Conservation (phyloP, 2,888 invertebrate genomes). For the Euplagia quadripunctaria region DNA sequence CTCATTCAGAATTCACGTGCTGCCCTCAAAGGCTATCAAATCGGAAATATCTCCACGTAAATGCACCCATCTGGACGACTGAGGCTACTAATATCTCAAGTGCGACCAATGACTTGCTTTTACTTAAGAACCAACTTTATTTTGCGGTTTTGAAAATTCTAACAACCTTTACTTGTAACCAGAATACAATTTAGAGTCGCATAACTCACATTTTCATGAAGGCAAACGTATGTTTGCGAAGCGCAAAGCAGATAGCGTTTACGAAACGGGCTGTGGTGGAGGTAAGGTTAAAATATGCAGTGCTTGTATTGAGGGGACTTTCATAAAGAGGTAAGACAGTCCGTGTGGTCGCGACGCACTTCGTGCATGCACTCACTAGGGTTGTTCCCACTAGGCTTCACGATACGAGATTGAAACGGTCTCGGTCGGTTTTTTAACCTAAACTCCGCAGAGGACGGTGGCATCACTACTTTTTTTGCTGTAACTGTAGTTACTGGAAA, state of each 20-base stretch:
- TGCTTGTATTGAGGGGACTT: slow-evolving; percentile 81
- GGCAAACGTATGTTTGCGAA: slow-evolving; percentile 57
- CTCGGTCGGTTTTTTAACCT: too few relatives aligned
- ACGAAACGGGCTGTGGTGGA: slow-evolving; percentile 79
- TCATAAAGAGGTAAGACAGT: slow-evolving; percentile 84
- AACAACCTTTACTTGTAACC: slow-evolving; percentile 29
- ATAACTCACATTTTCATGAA: slow-evolving; percentile 19
- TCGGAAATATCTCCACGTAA: slow-evolving; percentile 78
- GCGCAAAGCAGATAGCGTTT: slow-evolving; percentile 81
- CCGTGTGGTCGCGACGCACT: slow-evolving; percentile 70
- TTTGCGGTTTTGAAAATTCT: slow-evolving; percentile 14
- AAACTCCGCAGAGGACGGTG: too few relatives aligned
- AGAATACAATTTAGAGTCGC: slow-evolving; percentile 49
- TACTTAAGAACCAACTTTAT: slow-evolving; percentile 67
- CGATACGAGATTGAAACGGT: slow-evolving; percentile 29
- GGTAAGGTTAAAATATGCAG: slow-evolving; percentile 83
- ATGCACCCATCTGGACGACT: slow-evolving; percentile 78
- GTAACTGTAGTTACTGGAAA: too few relatives aligned
- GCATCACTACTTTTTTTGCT: too few relatives aligned
- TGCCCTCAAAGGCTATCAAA: slow-evolving; percentile 80
- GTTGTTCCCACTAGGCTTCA: slow-evolving; percentile 51
- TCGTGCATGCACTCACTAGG: slow-evolving; percentile 65
- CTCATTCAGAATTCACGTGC: slow-evolving; percentile 54
- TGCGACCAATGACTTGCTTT: slow-evolving; percentile 76
- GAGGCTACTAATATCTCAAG: slow-evolving; percentile 84